Evolutionary conservation across 2,888 invertebrate species (phyloP), one percentile per base, ranked within the genome.

Genomic region (Tipula unca): DNA sequence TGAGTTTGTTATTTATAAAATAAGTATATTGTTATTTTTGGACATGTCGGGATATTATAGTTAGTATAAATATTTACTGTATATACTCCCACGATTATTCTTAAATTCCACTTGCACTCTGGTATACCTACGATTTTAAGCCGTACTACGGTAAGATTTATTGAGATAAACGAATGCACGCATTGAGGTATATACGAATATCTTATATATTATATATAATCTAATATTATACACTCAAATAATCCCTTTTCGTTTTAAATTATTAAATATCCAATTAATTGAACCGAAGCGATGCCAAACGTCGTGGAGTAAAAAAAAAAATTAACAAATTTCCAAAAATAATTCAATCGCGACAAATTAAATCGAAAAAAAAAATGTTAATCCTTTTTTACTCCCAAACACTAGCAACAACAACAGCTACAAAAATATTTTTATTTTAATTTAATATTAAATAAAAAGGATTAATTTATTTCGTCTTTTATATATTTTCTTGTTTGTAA

Each of bases 341-440:
- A 69, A 69, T 69, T 69, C 69, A 69, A 69, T 69, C 69, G 69
- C 69, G 69, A 69, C 69, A 69, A 69, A 69, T 69, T 69, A 69
- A 69, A 14, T 69, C 10, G 69, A 13, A 69, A n/a, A 48, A 6
- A 48, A 17, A 39, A 69, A 69, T 69, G 25, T 69, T 69, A 69
- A 69, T 69, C 69, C 69, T 69, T 69, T 69, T 48, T 17, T 48
- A 39, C 69, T 25, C 69, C 25, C 69, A 10, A 69, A 25, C 69
- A 69, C 17, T n/a, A n/a, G n/a, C 69, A 25, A 25, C 69, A 69
- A 69, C 48, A 48, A 48, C 48, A 48, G 5, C 32, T 6, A 32
- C 32, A 32, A 32, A 54, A 54, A 54, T 25, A 25, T 25, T 25
- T 69, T 25, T 10, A 69, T 69, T 25, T 48, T 69, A 25, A 69